A percentile compares a stretch with the other conserved stretches of the same genome.
phyloP scores from a whole-genome alignment of 2,888 invertebrate genomes.

The Timema cristinae region DNA sequence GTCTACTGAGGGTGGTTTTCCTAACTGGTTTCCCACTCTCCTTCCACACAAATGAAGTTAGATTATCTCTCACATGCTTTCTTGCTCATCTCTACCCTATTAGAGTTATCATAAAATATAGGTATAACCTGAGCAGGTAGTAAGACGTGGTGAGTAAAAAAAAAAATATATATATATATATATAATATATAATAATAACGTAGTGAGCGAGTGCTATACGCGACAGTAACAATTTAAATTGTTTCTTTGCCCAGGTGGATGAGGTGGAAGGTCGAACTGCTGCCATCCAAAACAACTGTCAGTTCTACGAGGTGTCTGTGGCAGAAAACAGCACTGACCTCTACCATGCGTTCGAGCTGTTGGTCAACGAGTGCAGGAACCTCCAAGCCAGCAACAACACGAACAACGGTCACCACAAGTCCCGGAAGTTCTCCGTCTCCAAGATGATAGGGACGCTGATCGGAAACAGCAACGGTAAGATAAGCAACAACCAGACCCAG shows the following conservation, averaged over 20 bases:
- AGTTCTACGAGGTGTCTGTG: conserved; percentile 77
- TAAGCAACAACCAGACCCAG: conserved; percentile 33
- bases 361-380: conserved; percentile 63
- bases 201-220: not conserved
- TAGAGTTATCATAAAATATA: no score
- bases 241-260: conserved; percentile 55
- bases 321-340: conserved; percentile 73
- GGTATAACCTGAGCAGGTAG: no score
- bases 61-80: no score
- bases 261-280: conserved; percentile 66
- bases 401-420: conserved; percentile 47
- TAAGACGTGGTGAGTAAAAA: no score
- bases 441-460: conserved; percentile 76
- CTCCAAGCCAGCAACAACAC: conserved; percentile 42
- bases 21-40: no score
- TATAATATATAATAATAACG: no score
- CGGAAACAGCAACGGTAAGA: conserved; percentile 49
- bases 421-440: conserved; percentile 70
- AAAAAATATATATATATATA: no score
- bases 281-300: conserved; percentile 63
- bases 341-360: conserved; percentile 66
- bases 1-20: no score
- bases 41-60: no score
- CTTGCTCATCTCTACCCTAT: no score
- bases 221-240: not conserved